Percentiles rank a stretch among this genome's conserved stretches.
Conservation (phyloP, 2,113 vertebrate genomes). For the Lamprotornis superbus region DNA sequence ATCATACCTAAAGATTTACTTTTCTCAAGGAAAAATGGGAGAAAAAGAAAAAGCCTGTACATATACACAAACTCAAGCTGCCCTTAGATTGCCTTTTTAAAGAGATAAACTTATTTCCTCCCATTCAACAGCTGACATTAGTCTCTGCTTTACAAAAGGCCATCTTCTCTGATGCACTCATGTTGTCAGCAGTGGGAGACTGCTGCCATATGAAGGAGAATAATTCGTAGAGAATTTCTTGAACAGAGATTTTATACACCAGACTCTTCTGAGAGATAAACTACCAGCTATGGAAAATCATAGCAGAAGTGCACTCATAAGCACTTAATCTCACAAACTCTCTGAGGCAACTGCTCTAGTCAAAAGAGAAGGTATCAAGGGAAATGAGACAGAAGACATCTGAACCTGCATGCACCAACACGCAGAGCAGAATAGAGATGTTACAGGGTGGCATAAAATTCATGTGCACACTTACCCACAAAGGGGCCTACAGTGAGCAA, state of each 20-base stretch:
- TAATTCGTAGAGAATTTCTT: neutral
- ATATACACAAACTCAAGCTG: neutral
- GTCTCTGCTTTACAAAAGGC: neutral
- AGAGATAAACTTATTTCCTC: neutral
- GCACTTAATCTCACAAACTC: neutral
- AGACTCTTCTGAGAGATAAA: neutral
- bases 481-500: neutral
- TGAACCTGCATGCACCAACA: rapidly evolving
- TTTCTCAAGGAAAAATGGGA: neutral
- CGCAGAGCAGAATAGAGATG: neutral
- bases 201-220: neutral
- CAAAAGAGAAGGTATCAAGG: neutral
- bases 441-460: neutral
- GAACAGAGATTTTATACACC: neutral
- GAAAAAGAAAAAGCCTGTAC: neutral
- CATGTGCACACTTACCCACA: neutral
- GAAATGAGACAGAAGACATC: neutral
- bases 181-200: neutral
- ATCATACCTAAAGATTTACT: neutral
- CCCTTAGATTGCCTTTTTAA: neutral
- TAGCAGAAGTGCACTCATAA: neutral
- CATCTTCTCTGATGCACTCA: neutral
- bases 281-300: neutral
- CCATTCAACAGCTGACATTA: neutral
- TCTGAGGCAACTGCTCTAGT: neutral